Percentiles rank a stretch among this genome's conserved stretches.
Conservation (phyloP, 35 echinoderm and acorn worm species). For the Ophiothrix spiculata region DNA sequence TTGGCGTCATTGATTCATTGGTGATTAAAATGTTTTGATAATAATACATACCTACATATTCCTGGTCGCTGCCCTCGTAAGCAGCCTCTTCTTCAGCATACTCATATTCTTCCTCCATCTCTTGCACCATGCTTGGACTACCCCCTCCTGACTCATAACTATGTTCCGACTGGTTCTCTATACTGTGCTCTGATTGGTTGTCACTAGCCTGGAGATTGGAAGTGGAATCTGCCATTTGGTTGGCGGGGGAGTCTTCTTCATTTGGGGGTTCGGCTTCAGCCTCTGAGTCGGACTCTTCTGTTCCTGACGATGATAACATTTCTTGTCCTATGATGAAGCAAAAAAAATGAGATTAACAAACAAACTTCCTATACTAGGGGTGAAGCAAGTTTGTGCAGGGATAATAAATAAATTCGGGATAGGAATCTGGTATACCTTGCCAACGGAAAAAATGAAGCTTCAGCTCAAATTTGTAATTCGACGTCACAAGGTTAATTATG, state of each 20-base stretch:
- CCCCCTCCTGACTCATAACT: background rate
- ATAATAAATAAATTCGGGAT: too few relatives aligned
- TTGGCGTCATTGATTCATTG: too few relatives aligned
- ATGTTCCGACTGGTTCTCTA: background rate
- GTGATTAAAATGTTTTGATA: too few relatives aligned
- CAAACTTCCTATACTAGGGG: too few relatives aligned
- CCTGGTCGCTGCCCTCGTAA: background rate
- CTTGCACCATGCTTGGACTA: background rate
- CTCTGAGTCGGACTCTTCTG: background rate
- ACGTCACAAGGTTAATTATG: too few relatives aligned
- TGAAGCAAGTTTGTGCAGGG: too few relatives aligned
- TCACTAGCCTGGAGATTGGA: background rate
- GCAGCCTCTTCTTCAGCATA: background rate
- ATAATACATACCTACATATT: background rate
- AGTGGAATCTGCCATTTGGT: background rate
- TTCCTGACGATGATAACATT: background rate
- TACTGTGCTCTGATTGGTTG: conserved; percentile 6
- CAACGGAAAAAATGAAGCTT: too few relatives aligned
- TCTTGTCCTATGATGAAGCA: background rate
- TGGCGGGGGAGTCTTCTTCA: background rate
- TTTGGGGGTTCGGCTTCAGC: background rate
- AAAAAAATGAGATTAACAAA: too few relatives aligned
- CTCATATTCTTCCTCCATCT: background rate
- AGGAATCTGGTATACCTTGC: too few relatives aligned
- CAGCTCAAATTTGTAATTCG: too few relatives aligned